These are phyloP conservation scores for Pinna nobilis DNA, from an alignment of 1,140 invertebrate species.

Conservation along the genomic window DNA sequence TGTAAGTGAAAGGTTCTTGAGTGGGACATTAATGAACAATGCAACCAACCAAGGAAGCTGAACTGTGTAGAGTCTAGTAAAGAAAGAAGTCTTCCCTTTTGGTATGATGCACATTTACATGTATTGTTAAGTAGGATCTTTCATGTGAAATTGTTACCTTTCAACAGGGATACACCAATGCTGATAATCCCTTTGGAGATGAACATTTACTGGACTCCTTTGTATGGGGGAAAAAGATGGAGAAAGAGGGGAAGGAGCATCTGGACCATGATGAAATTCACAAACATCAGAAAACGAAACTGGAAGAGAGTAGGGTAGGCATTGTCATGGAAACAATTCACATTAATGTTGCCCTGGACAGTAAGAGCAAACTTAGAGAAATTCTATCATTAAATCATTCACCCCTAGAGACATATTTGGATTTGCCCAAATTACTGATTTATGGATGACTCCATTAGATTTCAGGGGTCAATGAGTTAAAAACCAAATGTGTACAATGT, in stretches of 20 bases:
- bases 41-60: no score
- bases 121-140: no score
- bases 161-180: constrained; percentile 91
- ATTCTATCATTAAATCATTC: background rate
- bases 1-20: no score
- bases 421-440: background rate
- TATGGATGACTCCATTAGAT: background rate
- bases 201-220: constrained; percentile 94
- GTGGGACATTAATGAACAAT: no score
- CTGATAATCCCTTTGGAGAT: constrained; percentile 99
- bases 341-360: background rate
- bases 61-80: no score
- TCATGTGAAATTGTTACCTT: background rate
- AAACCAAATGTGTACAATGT: no score
- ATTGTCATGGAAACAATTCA: background rate
- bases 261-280: constrained; percentile 90
- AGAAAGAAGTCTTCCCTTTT: no score
- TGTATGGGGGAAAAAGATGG: constrained; percentile 97
- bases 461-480: no score
- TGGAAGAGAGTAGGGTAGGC: constrained; percentile 88
- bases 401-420: background rate
- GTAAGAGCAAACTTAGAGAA: background rate
- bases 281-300: constrained; percentile 87
- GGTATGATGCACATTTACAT: no score
- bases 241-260: constrained; percentile 92